Base-by-base conservation (phyloP, 1,140 invertebrate species). In the Akabosia matsudoensis region DNA sequence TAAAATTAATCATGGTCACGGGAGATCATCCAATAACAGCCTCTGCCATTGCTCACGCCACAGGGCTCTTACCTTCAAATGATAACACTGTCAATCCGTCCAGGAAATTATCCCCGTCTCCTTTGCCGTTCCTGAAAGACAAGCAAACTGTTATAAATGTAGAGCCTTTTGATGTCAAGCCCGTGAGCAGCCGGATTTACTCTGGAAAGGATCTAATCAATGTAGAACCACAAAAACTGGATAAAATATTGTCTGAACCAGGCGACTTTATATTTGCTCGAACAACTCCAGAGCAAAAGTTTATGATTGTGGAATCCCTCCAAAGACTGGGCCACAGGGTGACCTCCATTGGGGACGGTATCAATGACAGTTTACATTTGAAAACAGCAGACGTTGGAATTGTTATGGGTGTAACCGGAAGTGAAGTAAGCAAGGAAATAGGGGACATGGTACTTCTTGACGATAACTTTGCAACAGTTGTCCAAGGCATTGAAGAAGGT, bases 321-420 rank as follows among this genome's bases (percentile, higher is more conserved):
- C 97, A 99, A 85, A 89, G 96, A 80, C 92, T 96, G 89, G 96
- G 97, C 76, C 92, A 95, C 83, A 98, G 98, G 87, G 97, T 99
- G 67, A 97, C 97, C 84, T 97, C 98, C 56, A 98, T 97, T 83
- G 97, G 92, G 82, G 93, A 95, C 84, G 93, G 93, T 90, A 97
- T 99, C 33, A 90, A 72, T 37, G 90, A 91, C 82, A 90, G 89
- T n/a, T 89, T 90, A 33, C 89, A 90, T 73, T 82, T 91, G 2
- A 91, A 91, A 79, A 89, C 88, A 82, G 89, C 89, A 78, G 89
- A 90, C 82, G 90, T 90, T 82, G 88, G 88, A 84, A 81, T 78
- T n/a, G 76, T 74, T 3, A 82, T 85, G 82, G 84, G 85, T 78
- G 84, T 85, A 54, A 79, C 83, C 72, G 85, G 85, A 45, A 86